These are phyloP conservation scores for Megalops atlanticus DNA, from an alignment of 2,113 vertebrate genomes.

Conservation along the genomic window DNA sequence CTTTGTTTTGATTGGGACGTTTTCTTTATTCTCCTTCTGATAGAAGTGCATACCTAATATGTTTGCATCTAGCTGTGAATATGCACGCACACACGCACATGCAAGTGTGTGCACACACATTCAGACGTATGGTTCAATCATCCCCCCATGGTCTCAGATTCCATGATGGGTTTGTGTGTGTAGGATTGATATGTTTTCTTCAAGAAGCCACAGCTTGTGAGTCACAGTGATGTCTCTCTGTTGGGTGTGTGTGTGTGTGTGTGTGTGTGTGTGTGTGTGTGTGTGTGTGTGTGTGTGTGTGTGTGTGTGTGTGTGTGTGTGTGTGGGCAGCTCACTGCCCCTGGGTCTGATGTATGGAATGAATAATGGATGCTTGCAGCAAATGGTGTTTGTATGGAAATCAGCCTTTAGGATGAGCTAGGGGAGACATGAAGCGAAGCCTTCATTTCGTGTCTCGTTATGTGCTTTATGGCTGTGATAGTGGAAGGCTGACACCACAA, in stretches of 20 bases:
- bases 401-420: background rate
- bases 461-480: background rate
- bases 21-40: background rate
- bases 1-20: background rate
- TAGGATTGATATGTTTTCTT: too few relatives aligned
- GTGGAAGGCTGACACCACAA: background rate
- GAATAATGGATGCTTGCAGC: background rate
- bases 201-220: too few relatives aligned
- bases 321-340: background rate
- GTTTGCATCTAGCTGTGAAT: background rate
- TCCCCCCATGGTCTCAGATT: too few relatives aligned
- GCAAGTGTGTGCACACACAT: too few relatives aligned
- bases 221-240: too few relatives aligned
- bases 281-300: background rate
- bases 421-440: background rate
- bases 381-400: slow-evolving; percentile 3
- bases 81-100: background rate
- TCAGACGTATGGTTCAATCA: background rate
- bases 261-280: background rate
- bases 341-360: background rate
- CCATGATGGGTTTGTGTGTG: too few relatives aligned
- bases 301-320: background rate
- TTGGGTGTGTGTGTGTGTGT: background rate
- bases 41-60: background rate
- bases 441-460: background rate